A percentile compares a stretch with the other conserved stretches of the same genome.
phyloP scores from a whole-genome alignment of 2,797 vertebrate genomes.

The Ctenopoma multispine region DNA sequence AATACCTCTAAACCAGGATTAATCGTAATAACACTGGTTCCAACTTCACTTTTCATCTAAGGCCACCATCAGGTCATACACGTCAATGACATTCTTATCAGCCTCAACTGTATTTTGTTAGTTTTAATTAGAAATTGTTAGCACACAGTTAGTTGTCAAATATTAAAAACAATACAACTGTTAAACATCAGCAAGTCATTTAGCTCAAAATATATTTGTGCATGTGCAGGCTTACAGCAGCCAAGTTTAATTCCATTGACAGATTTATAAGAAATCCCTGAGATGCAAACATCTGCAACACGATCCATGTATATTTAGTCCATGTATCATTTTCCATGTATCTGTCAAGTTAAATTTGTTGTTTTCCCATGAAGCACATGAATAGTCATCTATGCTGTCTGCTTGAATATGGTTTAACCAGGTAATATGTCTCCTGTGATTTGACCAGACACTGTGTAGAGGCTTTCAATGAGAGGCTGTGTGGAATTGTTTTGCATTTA shows the following conservation, averaged over 20 bases:
- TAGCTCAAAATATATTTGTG: neutral
- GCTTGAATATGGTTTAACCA: conserved; percentile 16
- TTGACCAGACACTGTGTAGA: conserved; percentile 9
- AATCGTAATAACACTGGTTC: too few species aligned
- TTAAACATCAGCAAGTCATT: neutral
- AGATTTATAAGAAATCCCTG: neutral
- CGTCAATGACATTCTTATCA: too few species aligned
- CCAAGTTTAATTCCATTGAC: neutral
- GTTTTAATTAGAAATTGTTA: too few species aligned
- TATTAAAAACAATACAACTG: too few species aligned
- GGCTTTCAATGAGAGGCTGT: conserved; percentile 10
- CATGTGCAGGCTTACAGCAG: neutral
- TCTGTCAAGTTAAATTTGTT: conserved; percentile 23
- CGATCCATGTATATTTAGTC: neutral
- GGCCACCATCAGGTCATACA: too few species aligned
- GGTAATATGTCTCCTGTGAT: conserved; percentile 29
- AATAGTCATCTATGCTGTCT: conserved; percentile 5
- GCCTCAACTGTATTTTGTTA: too few species aligned
- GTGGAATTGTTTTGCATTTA: neutral
- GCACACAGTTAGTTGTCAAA: too few species aligned
- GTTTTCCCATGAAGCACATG: neutral
- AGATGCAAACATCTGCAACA: conserved; percentile 10
- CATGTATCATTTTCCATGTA: conserved; percentile 20
- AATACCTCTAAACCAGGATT: too few species aligned
- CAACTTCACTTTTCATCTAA: too few species aligned